These are phyloP conservation scores for Leptoclinus maculatus DNA, from an alignment of 2,797 vertebrate species.

Conservation along the genomic window DNA sequence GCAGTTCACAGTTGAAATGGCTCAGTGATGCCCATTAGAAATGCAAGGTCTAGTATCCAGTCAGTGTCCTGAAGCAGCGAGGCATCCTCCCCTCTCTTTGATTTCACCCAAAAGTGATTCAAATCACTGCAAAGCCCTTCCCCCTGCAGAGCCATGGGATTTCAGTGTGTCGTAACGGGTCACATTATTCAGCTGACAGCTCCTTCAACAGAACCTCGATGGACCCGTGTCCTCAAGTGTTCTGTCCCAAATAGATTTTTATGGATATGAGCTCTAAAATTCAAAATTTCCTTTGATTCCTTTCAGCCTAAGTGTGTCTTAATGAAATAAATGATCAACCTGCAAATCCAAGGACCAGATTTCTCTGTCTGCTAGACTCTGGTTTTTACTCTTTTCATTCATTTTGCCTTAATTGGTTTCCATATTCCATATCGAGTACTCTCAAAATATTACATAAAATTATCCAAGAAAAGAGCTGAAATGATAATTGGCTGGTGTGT, in stretches of 20 bases:
- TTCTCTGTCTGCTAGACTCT: not conserved
- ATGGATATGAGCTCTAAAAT: slow-evolving; percentile 16
- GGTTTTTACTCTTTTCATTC: not conserved
- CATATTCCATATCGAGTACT: not conserved
- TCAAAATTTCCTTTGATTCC: slow-evolving; percentile 31
- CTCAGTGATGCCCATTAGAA: slow-evolving; percentile 6
- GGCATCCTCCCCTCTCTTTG: not conserved
- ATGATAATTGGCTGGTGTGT: not conserved
- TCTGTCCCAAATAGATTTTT: slow-evolving; percentile 23
- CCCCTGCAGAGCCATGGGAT: too few species aligned
- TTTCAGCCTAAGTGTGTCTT: slow-evolving; percentile 14
- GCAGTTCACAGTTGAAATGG: not conserved
- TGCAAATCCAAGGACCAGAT: not conserved
- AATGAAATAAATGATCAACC: slow-evolving; percentile 15
- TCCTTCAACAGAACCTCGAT: too few species aligned
- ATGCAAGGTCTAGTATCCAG: slow-evolving; percentile 6
- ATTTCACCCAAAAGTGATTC: slow-evolving; percentile 3
- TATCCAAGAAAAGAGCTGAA: not conserved
- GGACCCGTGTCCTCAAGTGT: not conserved
- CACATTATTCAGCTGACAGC: too few species aligned
- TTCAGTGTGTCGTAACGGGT: too few species aligned
- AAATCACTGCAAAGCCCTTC: too few species aligned
- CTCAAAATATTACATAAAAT: not conserved
- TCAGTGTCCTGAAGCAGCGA: not conserved
- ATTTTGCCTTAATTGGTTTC: not conserved